Percentiles rank a stretch among this genome's conserved stretches.
phyloP scores from a whole-genome alignment of 2,888 invertebrate genomes.

The Caenorhabditis panamensis region DNA sequence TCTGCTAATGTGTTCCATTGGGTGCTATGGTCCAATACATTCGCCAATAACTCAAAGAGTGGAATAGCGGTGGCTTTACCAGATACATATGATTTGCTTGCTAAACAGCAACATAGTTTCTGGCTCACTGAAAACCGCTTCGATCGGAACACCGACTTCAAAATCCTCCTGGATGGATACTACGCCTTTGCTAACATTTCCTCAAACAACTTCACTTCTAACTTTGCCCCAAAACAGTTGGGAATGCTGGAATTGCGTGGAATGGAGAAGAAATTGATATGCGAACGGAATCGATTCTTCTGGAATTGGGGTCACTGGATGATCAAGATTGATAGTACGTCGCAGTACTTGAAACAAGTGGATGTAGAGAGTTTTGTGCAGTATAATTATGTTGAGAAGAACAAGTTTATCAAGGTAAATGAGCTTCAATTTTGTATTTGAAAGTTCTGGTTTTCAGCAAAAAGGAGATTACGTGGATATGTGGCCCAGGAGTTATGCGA shows the following conservation, averaged over 20 bases:
- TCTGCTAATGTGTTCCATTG: conserved; percentile 98
- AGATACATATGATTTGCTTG: conserved; percentile 78
- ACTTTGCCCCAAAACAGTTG: conserved; percentile 86
- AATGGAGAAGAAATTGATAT: conserved; percentile 95
- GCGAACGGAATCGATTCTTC: conserved; percentile 84
- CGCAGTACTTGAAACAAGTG: conserved; percentile 70
- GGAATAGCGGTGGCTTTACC: conserved; percentile 93
- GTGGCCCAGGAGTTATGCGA: conserved; percentile 87
- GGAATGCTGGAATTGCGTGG: conserved; percentile 86
- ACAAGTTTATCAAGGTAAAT: conserved; percentile 68
- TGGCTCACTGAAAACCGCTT: conserved; percentile 84
- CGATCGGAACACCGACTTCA: conserved; percentile 90
- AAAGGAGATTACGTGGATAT: conserved; percentile 78
- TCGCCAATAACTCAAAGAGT: conserved; percentile 90
- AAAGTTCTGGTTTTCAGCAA: conserved; percentile 19
- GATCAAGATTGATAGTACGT: conserved; percentile 73
- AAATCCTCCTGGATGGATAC: conserved; percentile 92
- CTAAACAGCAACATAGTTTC: conserved; percentile 72
- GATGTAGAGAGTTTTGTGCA: conserved; percentile 73
- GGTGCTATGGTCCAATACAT: conserved; percentile 83
- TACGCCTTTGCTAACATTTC: conserved; percentile 92
- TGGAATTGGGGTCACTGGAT: conserved; percentile 80
- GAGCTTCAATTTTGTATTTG: background rate
- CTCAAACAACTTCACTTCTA: conserved; percentile 90
- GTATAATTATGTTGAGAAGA: conserved; percentile 79